Conservation (phyloP, 2,888 invertebrate species). For the Mycalesis mineus region DNA sequence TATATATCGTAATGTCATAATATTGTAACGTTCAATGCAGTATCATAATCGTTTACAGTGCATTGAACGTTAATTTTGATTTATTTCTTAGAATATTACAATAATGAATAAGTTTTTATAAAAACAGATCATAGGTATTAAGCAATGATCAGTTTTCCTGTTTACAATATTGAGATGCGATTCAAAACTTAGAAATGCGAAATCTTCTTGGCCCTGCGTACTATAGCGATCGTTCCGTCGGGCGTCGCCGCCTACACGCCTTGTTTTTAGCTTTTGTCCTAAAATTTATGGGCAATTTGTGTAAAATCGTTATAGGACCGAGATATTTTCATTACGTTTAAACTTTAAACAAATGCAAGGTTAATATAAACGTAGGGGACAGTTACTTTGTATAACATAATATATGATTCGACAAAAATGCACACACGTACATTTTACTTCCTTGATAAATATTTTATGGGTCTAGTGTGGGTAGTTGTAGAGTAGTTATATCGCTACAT, state of each 20-base stretch:
- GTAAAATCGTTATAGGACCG: constrained; percentile 25
- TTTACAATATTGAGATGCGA: too few species aligned
- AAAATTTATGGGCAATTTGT: constrained; percentile 31
- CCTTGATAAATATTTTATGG: neutral
- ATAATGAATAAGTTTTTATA: too few species aligned
- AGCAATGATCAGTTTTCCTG: too few species aligned
- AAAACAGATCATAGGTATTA: too few species aligned
- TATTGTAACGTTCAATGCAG: too few species aligned
- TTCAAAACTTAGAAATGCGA: too few species aligned
- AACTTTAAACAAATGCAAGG: constrained; percentile 13
- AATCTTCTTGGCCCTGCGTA: neutral
- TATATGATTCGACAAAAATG: constrained; percentile 1
- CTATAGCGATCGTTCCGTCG: constrained; percentile 27
- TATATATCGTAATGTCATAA: too few species aligned
- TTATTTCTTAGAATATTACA: too few species aligned
- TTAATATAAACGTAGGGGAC: neutral
- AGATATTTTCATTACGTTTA: constrained; percentile 26
- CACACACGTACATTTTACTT: neutral
- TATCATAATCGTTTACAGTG: too few species aligned
- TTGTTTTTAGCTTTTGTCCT: constrained; percentile 42
- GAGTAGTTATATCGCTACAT: too few species aligned
- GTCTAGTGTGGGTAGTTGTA: too few species aligned
- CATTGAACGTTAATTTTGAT: too few species aligned
- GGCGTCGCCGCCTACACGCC: constrained; percentile 40
- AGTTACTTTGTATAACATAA: neutral